Evolutionary conservation across 2,888 invertebrate genomes (phyloP).

Genomic region (Candidula unifasciata): DNA sequence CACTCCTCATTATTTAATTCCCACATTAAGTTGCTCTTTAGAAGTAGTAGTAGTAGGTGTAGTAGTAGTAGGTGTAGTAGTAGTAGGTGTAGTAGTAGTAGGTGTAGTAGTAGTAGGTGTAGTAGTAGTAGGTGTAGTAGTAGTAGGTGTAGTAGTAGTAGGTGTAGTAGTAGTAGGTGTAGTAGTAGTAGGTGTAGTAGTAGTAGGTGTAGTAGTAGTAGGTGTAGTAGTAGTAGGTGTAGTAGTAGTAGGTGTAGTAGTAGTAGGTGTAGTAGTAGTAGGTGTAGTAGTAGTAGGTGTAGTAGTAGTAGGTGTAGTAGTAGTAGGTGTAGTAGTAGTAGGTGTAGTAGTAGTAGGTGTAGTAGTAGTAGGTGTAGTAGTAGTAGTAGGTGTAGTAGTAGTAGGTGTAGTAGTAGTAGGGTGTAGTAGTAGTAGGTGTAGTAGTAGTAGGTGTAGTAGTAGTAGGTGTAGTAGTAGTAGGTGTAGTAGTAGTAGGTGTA

Average conservation of each 20-base stretch:
- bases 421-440: no score
- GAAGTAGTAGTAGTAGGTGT: background rate
- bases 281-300: no score
- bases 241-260: background rate
- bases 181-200: background rate
- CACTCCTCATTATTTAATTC: no score
- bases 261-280: background rate
- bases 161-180: background rate
- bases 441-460: no score
- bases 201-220: background rate
- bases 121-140: background rate
- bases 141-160: background rate
- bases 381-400: no score
- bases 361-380: no score
- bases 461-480: no score
- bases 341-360: no score
- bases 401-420: no score
- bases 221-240: background rate
- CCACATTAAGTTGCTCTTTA: background rate
- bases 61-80: background rate
- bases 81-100: background rate
- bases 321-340: no score
- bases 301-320: no score
- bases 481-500: no score
- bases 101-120: background rate